These are phyloP conservation scores for Yponomeuta cagnagella DNA, from an alignment of 2,888 invertebrate genomes.

Conservation along the genomic window DNA sequence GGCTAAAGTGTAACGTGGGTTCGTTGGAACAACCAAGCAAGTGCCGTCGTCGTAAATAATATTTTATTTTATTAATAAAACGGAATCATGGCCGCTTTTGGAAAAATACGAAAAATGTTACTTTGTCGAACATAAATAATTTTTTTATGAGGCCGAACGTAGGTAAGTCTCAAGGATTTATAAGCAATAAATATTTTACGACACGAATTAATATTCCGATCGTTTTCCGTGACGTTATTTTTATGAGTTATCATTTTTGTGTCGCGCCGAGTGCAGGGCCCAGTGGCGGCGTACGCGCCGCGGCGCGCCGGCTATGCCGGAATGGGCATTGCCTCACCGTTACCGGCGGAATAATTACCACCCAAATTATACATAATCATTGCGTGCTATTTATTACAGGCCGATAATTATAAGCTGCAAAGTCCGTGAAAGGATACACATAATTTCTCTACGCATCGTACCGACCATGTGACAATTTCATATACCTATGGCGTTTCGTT, in stretches of 20 bases:
- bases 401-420: slow-evolving; percentile 1
- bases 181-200: slow-evolving; percentile 76
- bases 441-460: neutral
- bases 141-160: slow-evolving; percentile 75
- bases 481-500: neutral
- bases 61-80: slow-evolving; percentile 28
- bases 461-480: neutral
- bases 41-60: slow-evolving; percentile 44
- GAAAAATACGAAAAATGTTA: slow-evolving; percentile 73
- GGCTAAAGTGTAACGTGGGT: slow-evolving; percentile 31
- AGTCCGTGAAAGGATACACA: neutral
- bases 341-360: slow-evolving; percentile 5
- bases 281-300: slow-evolving; percentile 37
- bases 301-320: slow-evolving; percentile 26
- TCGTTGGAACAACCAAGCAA: slow-evolving; percentile 26
- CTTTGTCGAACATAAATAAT: slow-evolving; percentile 74
- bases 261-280: slow-evolving; percentile 48
- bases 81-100: slow-evolving; percentile 56
- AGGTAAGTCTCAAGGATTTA: slow-evolving; percentile 76
- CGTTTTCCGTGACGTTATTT: slow-evolving; percentile 74
- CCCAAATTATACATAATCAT: slow-evolving; percentile 3
- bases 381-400: neutral
- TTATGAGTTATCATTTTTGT: slow-evolving; percentile 75
- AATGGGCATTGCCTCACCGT: neutral
- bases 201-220: slow-evolving; percentile 75